Conservation (phyloP, 1,140 invertebrate species). For the Ephestia elutella region DNA sequence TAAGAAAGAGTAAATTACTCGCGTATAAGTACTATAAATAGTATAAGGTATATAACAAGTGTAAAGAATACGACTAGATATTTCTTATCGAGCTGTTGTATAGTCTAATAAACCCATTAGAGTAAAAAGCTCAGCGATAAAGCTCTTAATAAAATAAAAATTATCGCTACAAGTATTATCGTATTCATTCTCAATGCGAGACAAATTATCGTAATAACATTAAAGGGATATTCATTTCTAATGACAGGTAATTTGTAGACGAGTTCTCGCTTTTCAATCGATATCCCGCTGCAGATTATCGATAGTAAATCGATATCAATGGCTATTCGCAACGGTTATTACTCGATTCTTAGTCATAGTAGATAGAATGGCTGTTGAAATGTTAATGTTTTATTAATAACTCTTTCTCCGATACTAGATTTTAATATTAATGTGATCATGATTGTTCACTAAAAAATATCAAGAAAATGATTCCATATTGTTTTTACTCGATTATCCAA, state of each 20-base stretch:
- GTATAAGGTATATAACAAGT: too few relatives aligned
- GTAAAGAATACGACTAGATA: too few relatives aligned
- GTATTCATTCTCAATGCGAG: not conserved
- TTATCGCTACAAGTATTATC: not conserved
- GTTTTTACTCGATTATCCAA: too few relatives aligned
- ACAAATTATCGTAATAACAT: conserved; percentile 1
- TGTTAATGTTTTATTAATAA: not conserved
- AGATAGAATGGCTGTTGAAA: not conserved
- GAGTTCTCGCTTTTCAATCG: not conserved
- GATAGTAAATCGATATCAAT: conserved; percentile 9
- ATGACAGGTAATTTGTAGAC: conserved; percentile 10
- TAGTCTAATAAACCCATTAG: too few relatives aligned
- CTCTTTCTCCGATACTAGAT: too few relatives aligned
- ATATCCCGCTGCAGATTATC: conserved; percentile 6
- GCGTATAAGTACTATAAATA: too few relatives aligned
- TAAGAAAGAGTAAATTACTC: too few relatives aligned
- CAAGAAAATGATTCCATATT: too few relatives aligned
- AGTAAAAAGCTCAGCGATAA: not conserved
- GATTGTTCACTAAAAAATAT: too few relatives aligned
- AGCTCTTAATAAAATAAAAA: not conserved
- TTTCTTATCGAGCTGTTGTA: too few relatives aligned
- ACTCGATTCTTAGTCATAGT: not conserved
- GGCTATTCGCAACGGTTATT: conserved; percentile 12
- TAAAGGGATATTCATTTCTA: not conserved
- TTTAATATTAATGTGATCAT: too few relatives aligned